Conservation (phyloP, 2,113 vertebrate genomes). For the Pelodiscus sinensis region DNA sequence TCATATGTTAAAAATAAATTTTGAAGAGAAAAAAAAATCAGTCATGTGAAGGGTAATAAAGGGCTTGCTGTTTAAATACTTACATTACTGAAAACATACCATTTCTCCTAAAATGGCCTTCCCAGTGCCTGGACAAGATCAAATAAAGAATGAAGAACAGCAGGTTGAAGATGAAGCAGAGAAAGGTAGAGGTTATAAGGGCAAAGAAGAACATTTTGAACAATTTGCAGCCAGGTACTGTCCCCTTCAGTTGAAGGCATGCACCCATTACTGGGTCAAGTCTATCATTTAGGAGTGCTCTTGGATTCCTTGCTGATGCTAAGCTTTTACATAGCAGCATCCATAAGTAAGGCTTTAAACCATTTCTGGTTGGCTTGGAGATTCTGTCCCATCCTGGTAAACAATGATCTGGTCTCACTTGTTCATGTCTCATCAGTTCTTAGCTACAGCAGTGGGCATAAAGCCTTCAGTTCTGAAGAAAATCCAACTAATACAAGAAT, state of each 20-base stretch:
- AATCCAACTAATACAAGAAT: accelerated
- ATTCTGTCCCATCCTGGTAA: neutral
- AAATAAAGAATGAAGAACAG: neutral
- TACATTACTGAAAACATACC: neutral
- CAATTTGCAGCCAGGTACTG: neutral
- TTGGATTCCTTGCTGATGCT: neutral
- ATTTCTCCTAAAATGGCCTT: neutral
- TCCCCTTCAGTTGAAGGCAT: neutral
- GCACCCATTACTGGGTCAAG: neutral
- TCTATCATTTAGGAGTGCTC: neutral
- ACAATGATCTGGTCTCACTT: neutral
- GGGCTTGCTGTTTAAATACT: neutral
- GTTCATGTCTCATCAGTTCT: neutral
- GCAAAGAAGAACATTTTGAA: neutral
- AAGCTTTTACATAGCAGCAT: neutral
- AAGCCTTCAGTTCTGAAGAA: neutral
- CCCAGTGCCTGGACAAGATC: neutral
- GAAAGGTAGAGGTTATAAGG: neutral
- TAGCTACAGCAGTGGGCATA: neutral
- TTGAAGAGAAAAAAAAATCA: neutral
- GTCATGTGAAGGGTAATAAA: neutral
- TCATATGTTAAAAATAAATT: neutral
- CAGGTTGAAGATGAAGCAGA: neutral
- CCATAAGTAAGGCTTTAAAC: neutral
- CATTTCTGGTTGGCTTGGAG: neutral